Base-by-base conservation (phyloP, 2,113 vertebrate species). In the Myotis brandtii region DNA sequence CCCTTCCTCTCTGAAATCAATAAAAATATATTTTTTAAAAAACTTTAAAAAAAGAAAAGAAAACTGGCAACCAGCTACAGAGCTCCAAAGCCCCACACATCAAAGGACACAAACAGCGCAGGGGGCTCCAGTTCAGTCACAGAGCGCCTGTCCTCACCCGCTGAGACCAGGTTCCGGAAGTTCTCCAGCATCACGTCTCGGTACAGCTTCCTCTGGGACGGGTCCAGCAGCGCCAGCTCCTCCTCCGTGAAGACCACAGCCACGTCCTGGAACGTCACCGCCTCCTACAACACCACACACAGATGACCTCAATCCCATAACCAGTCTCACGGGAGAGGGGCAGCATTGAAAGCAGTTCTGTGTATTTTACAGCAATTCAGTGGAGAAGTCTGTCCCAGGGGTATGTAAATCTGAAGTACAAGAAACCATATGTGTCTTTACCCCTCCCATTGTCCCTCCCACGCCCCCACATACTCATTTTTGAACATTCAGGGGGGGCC, bases 161-260 rank as follows among this genome's bases (percentile, higher is more conserved):
- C 56, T 0, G 96, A 95, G 1, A 97, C 17, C n/a, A 98, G 75
- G 56, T 89, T 97, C 95, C 75, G 34, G 76, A 97, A 97, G 89
- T 81, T 97, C 93, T 97, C 97, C 80, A 95, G 90, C 95, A 96
- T 97, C 82, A 97, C 97, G 0, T 95, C 96, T 4, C 8, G 86
- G 32, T 97, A 83, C 54, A 97, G 84, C 77, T 80, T n/a, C 83
- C 52, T 93, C 59, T 97, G 96, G 23, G 84, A 2, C 0, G 43
- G 0, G 40, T 91, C 95, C 70, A 97, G 83, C 40, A 93, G 86
- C 64, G 66, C 67, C 91, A 96, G 70, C 56, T 97, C 95, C 69
- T 96, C 95, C 66, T 97, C 85, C 0, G 76, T 88, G 86, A 97
- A 97, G 90, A 95, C 43, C 92, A 97, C 96, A 0, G 95, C 96